Evolutionary conservation across 2,888 invertebrate species (phyloP).

Genomic region (Criorhina ranunculi): DNA sequence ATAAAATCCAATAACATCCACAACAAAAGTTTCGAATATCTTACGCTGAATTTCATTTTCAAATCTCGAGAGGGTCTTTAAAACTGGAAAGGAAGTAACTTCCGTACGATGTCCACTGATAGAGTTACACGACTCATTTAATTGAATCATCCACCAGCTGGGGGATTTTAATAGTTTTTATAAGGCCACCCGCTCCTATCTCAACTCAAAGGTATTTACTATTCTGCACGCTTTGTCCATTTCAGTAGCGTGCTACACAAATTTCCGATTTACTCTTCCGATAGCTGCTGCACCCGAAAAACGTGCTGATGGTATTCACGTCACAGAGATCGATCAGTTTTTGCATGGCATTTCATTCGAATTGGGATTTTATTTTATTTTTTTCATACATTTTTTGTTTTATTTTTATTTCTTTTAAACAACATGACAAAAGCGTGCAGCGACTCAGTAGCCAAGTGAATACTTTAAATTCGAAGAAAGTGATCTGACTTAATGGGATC

Average conservation of each 20-base stretch:
- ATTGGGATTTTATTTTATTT: slow-evolving; percentile 24
- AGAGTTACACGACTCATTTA: slow-evolving; percentile 55
- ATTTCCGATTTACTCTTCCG: slow-evolving; percentile 47
- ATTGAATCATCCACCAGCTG: slow-evolving; percentile 38
- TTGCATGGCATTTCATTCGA: slow-evolving; percentile 7
- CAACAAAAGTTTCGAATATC: slow-evolving; percentile 5
- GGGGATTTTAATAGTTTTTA: slow-evolving; percentile 64
- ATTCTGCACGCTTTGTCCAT: slow-evolving; percentile 64
- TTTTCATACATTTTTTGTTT: slow-evolving; percentile 8
- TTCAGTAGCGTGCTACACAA: slow-evolving; percentile 38
- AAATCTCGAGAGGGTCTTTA: background rate
- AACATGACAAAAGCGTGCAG: slow-evolving; percentile 35
- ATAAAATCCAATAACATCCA: slow-evolving; percentile 8
- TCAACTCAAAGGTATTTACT: slow-evolving; percentile 46
- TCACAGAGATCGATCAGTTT: slow-evolving; percentile 57
- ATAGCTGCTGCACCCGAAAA: slow-evolving; percentile 65
- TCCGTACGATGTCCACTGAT: slow-evolving; percentile 60
- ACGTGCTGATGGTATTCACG: slow-evolving; percentile 58
- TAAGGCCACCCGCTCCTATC: slow-evolving; percentile 34
- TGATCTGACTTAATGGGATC: slow-evolving; percentile 45
- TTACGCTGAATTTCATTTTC: slow-evolving; percentile 66
- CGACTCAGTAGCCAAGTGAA: slow-evolving; percentile 22
- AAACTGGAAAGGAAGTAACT: slow-evolving; percentile 36
- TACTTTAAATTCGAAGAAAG: slow-evolving; percentile 53
- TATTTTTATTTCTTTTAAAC: slow-evolving; percentile 14